Conservation (phyloP, 2,888 invertebrate genomes). For the Drosophila buzzatii region DNA sequence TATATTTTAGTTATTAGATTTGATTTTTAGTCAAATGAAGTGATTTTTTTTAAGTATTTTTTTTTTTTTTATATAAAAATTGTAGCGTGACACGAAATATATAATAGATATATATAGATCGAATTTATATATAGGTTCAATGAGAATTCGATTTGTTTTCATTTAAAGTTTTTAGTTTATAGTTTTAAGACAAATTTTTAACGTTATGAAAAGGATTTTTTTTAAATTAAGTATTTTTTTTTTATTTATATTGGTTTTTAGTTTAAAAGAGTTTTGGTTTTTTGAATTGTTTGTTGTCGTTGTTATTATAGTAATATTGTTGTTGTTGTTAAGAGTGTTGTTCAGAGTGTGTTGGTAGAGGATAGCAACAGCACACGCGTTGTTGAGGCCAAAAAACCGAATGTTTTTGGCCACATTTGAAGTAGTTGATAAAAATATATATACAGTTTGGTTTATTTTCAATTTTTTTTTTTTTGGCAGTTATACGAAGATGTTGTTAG, state of each 20-base stretch:
- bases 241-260: constrained; percentile 14
- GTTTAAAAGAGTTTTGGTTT: constrained; percentile 13
- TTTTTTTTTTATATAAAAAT: constrained; percentile 24
- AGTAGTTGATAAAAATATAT: constrained; percentile 23
- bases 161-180: constrained; percentile 22
- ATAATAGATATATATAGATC: background rate
- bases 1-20: constrained; percentile 35
- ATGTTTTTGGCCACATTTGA: constrained; percentile 16
- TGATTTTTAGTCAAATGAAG: constrained; percentile 11
- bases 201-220: constrained; percentile 27
- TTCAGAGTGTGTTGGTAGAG: constrained; percentile 24
- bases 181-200: constrained; percentile 31
- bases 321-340: constrained; percentile 29
- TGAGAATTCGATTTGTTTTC: constrained; percentile 25
- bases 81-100: constrained; percentile 1
- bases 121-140: background rate
- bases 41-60: constrained; percentile 2
- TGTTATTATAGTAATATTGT: constrained; percentile 10
- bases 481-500: constrained; percentile 44
- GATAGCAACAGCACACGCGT: constrained; percentile 48
- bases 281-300: constrained; percentile 5
- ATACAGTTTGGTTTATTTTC: background rate
- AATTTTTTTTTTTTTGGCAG: constrained; percentile 18
- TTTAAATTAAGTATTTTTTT: constrained; percentile 7
- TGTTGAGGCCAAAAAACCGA: background rate